These are phyloP conservation scores for Tinea pellionella DNA, from an alignment of 2,888 invertebrate genomes.

Conservation along the genomic window DNA sequence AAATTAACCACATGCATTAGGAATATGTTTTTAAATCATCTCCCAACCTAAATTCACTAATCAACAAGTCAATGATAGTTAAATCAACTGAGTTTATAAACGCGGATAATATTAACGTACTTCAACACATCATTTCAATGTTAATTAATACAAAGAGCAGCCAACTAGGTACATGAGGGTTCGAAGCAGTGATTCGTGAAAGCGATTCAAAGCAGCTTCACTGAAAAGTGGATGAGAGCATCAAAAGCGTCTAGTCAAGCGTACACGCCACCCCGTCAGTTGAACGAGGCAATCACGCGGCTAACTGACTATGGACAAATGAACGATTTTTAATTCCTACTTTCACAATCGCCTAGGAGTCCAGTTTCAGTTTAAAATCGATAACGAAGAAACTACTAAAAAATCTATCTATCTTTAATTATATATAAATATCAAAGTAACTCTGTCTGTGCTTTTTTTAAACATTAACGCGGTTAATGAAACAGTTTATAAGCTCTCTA, in stretches of 20 bases:
- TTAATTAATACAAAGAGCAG: conserved; percentile 5
- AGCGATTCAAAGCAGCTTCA: conserved; percentile 42
- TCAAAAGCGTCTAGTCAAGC: conserved; percentile 48
- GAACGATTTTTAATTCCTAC: conserved; percentile 32
- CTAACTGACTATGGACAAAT: conserved; percentile 41
- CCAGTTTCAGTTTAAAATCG: conserved; percentile 7
- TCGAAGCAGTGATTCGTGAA: conserved; percentile 48
- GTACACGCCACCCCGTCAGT: conserved; percentile 26
- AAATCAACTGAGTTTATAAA: neutral
- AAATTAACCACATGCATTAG: too few species aligned
- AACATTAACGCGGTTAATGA: too few species aligned
- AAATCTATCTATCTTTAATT: too few species aligned
- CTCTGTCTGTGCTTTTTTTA: too few species aligned
- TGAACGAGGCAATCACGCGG: conserved; percentile 33
- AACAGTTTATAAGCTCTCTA: too few species aligned
- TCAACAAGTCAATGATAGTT: too few species aligned
- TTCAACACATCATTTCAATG: neutral
- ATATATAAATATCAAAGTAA: too few species aligned
- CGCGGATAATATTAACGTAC: conserved; percentile 1
- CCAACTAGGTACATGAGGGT: conserved; percentile 7
- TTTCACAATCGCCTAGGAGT: neutral
- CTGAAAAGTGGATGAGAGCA: conserved; percentile 36
- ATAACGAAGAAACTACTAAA: neutral
- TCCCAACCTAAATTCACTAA: neutral
- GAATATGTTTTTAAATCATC: too few species aligned